Conservation (phyloP, 2,113 vertebrate species). For the Ameiurus melas region DNA sequence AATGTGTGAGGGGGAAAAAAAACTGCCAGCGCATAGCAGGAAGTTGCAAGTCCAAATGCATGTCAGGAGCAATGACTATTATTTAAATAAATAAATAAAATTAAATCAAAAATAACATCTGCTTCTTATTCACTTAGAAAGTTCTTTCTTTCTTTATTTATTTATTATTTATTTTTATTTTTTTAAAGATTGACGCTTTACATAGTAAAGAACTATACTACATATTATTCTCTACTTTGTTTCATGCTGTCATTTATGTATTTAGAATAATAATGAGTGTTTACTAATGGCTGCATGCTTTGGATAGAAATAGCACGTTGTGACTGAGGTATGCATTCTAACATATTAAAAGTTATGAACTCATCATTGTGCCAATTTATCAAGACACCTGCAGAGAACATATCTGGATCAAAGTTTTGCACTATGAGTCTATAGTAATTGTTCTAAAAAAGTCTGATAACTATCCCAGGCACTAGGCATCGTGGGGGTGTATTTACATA, state of each 20-base stretch:
- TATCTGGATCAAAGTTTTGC: neutral
- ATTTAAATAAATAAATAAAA: no score
- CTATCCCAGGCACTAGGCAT: neutral
- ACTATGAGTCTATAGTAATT: neutral
- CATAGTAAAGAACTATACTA: neutral
- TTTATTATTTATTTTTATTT: no score
- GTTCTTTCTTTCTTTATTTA: no score
- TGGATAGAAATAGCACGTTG: neutral
- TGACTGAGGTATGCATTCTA: neutral
- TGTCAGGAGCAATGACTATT: neutral
- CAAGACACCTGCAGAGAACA: neutral
- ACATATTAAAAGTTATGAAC: neutral
- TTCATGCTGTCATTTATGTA: neutral
- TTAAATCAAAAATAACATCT: conserved; percentile 9
- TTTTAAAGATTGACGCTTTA: neutral
- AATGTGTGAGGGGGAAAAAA: neutral
- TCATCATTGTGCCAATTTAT: neutral
- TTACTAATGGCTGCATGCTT: neutral
- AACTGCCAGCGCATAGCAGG: neutral
- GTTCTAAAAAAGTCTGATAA: neutral
- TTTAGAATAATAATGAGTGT: neutral
- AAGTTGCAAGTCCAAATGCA: neutral
- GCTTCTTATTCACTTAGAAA: neutral
- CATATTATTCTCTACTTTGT: neutral
- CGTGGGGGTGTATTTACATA: conserved; percentile 16